Evolutionary conservation across 2,888 invertebrate species (phyloP).

Genomic region (Cordylochernes scorpioides): DNA sequence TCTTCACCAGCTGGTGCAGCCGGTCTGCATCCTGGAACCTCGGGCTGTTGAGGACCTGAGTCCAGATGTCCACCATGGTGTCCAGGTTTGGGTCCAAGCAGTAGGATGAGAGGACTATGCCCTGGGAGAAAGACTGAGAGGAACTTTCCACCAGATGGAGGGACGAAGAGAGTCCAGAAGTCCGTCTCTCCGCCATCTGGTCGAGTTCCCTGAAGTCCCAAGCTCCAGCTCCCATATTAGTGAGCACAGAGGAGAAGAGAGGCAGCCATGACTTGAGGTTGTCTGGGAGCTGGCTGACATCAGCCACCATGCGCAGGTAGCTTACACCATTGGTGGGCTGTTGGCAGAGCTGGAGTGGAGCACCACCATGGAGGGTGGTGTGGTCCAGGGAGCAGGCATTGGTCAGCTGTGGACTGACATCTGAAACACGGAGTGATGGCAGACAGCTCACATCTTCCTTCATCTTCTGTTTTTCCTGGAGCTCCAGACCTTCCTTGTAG

Average conservation of each 20-base stretch:
- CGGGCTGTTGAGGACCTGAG: too few relatives aligned
- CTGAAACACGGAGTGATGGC: slow-evolving; percentile 58
- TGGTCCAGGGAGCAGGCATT: slow-evolving; percentile 12
- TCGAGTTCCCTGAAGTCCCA: too few relatives aligned
- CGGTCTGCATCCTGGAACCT: slow-evolving; percentile 44
- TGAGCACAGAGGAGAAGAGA: slow-evolving; percentile 46
- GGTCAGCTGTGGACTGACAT: too few relatives aligned
- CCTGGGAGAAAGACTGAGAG: too few relatives aligned
- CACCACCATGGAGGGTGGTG: too few relatives aligned
- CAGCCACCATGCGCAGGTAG: slow-evolving; percentile 47
- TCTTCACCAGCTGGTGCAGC: slow-evolving; percentile 48
- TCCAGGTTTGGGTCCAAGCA: too few relatives aligned
- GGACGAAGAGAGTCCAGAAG: too few relatives aligned
- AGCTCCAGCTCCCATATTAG: too few relatives aligned
- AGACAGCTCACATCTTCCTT: slow-evolving; percentile 41
- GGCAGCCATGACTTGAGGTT: slow-evolving; percentile 46
- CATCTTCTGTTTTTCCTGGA: slow-evolving; percentile 41
- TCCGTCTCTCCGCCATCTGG: too few relatives aligned
- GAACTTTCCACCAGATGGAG: too few relatives aligned
- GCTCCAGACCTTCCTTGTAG: slow-evolving; percentile 27
- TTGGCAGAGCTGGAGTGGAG: slow-evolving; percentile 45
- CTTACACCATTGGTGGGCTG: slow-evolving; percentile 74
- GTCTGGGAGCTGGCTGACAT: slow-evolving; percentile 35
- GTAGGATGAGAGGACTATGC: too few relatives aligned
- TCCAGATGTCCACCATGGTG: too few relatives aligned